These are phyloP conservation scores for Hyppa rectilinea DNA, from an alignment of 2,888 invertebrate species.

Conservation along the genomic window DNA sequence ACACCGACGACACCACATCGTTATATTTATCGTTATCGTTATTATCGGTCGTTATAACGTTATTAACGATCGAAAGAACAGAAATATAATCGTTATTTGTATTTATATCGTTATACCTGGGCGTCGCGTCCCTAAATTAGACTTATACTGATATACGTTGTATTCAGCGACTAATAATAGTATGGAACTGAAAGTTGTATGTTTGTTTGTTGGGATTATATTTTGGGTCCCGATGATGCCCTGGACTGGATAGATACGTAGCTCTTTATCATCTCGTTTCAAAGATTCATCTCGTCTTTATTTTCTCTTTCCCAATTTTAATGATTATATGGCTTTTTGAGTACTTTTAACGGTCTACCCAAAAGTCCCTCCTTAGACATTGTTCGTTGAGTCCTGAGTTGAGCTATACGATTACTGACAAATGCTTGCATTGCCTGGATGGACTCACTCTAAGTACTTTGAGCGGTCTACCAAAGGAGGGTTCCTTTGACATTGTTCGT, in stretches of 20 bases:
- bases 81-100: slow-evolving; percentile 86
- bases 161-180: slow-evolving; percentile 36
- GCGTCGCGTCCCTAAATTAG: slow-evolving; percentile 67
- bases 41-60: slow-evolving; percentile 88
- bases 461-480: no score
- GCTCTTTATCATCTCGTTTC: neutral
- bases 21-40: slow-evolving; percentile 89
- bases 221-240: slow-evolving; percentile 14
- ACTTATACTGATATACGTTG: slow-evolving; percentile 52
- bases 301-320: no score
- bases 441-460: no score
- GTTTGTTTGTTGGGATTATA: slow-evolving; percentile 21
- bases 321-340: no score
- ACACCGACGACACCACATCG: slow-evolving; percentile 79
- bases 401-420: no score
- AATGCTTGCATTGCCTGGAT: no score
- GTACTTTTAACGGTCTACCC: no score
- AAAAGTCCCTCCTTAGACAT: no score
- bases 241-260: neutral
- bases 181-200: slow-evolving; percentile 22
- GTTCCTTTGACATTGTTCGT: no score
- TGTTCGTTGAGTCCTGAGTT: no score
- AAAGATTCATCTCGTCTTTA: no score
- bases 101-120: slow-evolving; percentile 80
- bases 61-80: slow-evolving; percentile 87